Percentiles rank a stretch among this genome's conserved stretches.
phyloP scores from a whole-genome alignment of 2,113 vertebrate genomes.

The Paradoxurus hermaphroditus region DNA sequence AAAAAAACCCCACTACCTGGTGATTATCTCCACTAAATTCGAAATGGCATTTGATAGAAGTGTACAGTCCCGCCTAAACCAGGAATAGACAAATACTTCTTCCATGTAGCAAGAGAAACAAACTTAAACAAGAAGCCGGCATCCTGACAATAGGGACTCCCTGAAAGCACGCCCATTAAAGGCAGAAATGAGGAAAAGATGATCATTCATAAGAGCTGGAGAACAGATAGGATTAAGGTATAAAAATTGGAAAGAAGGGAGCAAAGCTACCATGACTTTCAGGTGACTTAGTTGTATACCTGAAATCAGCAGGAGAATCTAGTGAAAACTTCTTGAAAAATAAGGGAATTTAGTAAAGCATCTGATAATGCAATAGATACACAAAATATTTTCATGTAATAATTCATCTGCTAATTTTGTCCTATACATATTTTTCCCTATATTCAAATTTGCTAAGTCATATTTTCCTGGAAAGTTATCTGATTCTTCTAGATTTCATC shows the following conservation, averaged over 20 bases:
- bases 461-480: neutral
- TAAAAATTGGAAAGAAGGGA: neutral
- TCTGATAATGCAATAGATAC: neutral
- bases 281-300: neutral
- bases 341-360: neutral
- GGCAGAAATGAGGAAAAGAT: neutral
- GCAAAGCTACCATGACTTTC: neutral
- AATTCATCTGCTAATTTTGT: neutral
- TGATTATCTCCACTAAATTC: neutral
- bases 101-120: neutral
- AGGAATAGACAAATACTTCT: neutral
- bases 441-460: neutral
- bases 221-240: neutral
- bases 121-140: neutral
- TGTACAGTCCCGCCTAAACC: neutral
- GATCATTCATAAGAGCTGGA: neutral
- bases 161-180: too few species aligned
- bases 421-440: neutral
- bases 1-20: neutral
- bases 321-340: neutral
- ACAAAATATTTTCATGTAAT: neutral
- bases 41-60: neutral
- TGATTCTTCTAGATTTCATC: neutral
- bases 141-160: neutral
- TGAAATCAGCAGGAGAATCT: neutral